Evolutionary conservation across 2,888 invertebrate species (phyloP), one percentile per base, ranked within the genome.

Genomic region (Chironomus tentans): DNA sequence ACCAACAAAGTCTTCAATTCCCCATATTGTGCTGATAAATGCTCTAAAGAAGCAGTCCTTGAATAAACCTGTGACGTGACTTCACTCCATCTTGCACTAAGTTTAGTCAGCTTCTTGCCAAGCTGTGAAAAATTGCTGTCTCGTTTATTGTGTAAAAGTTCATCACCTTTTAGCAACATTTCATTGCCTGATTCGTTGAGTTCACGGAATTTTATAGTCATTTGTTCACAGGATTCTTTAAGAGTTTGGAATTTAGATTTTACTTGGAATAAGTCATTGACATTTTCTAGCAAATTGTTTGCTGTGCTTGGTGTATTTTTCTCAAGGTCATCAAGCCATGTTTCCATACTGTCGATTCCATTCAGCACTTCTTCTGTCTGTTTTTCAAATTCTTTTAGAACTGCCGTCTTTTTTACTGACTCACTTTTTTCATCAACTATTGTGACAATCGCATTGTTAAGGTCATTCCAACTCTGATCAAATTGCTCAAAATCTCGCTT

Each of bases 1-100:
- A 92, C 90, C 78, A 93, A 87, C 81, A 92, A 86, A 77, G 91
- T 92, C 85, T 89, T 86, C 84, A 93, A 90, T 85, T 92, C 92
- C 77, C 92, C 92, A 80, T 91, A 87, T 82, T 92, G 90, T 79
- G 88, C 89, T 81, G 91, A 91, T 76, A 92, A 91, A 82, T 92
- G 91, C 79, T 89, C 89, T 78, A 93, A 84, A 78, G 88, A 83
- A 28, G 85, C 88, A 80, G 90, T 88, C 65, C 89, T 85, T 80
- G 90, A 89, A 80, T 91, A 91, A 68, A 92, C 88, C 70, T 87
- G 85, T 82, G 89, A 88, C 46, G 90, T 90, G 72, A 89, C 89
- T 79, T 87, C 87, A 68, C 88, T 89, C 92, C 92, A 92, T 78
- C 88, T 86, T 69, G 90, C 90, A 84, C 89, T 91, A 68, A 92